These are phyloP conservation scores for Leptinotarsa texana DNA, from an alignment of 1,140 invertebrate genomes.

Conservation along the genomic window DNA sequence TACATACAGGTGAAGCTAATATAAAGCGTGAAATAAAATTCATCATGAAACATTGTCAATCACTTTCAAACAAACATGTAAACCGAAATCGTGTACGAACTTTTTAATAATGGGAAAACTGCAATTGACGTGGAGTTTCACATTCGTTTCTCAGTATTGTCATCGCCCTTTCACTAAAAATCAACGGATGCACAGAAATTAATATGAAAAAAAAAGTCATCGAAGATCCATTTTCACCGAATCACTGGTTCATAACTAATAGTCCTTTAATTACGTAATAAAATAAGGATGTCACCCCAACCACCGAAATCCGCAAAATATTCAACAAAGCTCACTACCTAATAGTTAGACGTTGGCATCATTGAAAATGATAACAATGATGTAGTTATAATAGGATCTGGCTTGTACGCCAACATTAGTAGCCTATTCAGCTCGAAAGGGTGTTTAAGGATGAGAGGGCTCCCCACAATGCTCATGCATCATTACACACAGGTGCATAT, in stretches of 20 bases:
- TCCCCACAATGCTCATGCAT: neutral
- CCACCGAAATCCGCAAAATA: neutral
- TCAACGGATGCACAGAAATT: slow-evolving; percentile 1
- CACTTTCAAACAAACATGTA: too few species aligned
- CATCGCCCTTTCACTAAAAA: neutral
- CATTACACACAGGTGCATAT: neutral
- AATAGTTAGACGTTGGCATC: neutral
- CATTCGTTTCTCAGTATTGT: too few species aligned
- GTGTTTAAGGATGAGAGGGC: neutral
- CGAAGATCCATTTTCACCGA: neutral
- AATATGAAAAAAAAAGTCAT: neutral
- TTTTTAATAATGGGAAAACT: too few species aligned
- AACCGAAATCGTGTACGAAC: too few species aligned
- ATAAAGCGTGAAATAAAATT: too few species aligned
- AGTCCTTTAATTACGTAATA: slow-evolving; percentile 6
- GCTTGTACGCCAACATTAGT: slow-evolving; percentile 7
- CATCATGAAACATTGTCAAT: too few species aligned
- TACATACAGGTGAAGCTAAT: too few species aligned
- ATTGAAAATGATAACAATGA: slow-evolving; percentile 4
- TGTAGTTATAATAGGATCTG: slow-evolving; percentile 3
- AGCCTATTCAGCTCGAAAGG: slow-evolving; percentile 2
- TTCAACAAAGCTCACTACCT: slow-evolving; percentile 8
- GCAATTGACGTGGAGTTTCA: too few species aligned
- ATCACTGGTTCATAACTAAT: slow-evolving; percentile 1
- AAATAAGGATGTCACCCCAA: slow-evolving; percentile 5